Percentiles rank a stretch among this genome's conserved stretches.
These are phyloP conservation scores for Ectemnius cavifrons DNA, from an alignment of 2,888 invertebrate genomes.

Conservation along the genomic window DNA sequence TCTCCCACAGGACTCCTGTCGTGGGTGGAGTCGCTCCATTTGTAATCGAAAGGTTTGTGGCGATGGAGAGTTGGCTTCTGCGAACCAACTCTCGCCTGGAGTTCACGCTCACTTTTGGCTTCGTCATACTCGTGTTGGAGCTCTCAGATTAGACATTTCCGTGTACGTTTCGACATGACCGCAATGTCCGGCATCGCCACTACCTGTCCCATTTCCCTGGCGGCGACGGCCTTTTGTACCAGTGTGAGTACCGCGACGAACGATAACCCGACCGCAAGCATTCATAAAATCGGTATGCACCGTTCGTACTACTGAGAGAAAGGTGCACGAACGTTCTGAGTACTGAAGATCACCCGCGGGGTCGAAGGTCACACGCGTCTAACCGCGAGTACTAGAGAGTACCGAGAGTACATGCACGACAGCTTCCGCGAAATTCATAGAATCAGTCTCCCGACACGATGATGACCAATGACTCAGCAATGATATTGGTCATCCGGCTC, in stretches of 20 bases:
- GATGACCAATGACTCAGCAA: conserved; percentile 19
- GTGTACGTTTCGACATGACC: conserved; percentile 18
- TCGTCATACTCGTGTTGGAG: neutral
- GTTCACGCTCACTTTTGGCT: neutral
- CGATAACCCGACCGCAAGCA: conserved; percentile 34
- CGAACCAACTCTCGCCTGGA: conserved; percentile 1
- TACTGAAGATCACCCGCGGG: neutral
- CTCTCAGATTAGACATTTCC: conserved; percentile 9
- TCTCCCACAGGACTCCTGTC: neutral
- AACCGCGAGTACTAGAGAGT: conserved; percentile 20
- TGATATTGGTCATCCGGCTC: conserved; percentile 19
- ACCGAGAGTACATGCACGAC: neutral
- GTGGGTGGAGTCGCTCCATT: conserved; percentile 39
- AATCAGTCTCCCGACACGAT: conserved; percentile 25
- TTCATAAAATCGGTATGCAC: conserved; percentile 47
- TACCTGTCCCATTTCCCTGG: conserved; percentile 16
- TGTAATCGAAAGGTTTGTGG: conserved; percentile 10
- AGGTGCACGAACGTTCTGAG: conserved; percentile 25
- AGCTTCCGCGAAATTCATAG: conserved; percentile 31
- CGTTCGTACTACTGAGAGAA: conserved; percentile 39
- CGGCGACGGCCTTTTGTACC: conserved; percentile 6
- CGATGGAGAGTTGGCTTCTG: conserved; percentile 1
- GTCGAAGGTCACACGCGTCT: conserved; percentile 32
- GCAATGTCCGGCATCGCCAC: conserved; percentile 24
- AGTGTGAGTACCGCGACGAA: conserved; percentile 18